Percentiles rank a stretch among this genome's conserved stretches.
These are phyloP conservation scores for Lamprotornis superbus DNA, from an alignment of 2,113 vertebrate genomes.

Conservation along the genomic window DNA sequence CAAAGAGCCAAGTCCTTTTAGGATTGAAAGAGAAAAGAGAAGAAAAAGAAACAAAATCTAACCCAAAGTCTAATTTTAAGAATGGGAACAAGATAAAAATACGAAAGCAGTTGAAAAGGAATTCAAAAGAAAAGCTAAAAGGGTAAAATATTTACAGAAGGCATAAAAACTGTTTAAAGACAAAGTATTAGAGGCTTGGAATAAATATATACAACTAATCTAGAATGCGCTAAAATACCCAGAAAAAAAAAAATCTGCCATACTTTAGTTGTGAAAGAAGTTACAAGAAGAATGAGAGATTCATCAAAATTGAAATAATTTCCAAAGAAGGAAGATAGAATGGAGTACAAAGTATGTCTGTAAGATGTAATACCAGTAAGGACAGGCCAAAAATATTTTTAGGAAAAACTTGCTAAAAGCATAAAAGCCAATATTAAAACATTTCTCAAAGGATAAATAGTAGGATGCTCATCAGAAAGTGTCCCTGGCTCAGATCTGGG, in stretches of 20 bases:
- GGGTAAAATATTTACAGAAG: constrained; percentile 56
- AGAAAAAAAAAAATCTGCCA: neutral
- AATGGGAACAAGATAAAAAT: constrained; percentile 48
- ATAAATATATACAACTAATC: constrained; percentile 51
- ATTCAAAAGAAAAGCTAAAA: constrained; percentile 52
- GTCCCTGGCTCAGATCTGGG: neutral
- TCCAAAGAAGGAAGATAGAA: constrained; percentile 66
- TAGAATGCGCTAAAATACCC: constrained; percentile 48
- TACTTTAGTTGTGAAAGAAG: constrained; percentile 33
- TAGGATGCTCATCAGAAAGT: neutral
- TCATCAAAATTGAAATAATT: constrained; percentile 55
- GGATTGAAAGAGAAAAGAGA: neutral
- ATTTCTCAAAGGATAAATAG: constrained; percentile 2
- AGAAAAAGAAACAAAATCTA: neutral
- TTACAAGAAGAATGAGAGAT: constrained; percentile 40
- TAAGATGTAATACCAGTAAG: constrained; percentile 23
- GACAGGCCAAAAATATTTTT: constrained; percentile 38
- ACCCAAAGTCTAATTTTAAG: constrained; percentile 27
- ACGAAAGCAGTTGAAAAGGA: constrained; percentile 40
- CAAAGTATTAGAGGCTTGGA: constrained; percentile 12
- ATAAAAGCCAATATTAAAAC: constrained; percentile 39
- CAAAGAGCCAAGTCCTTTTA: neutral
- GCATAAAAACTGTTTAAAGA: constrained; percentile 56
- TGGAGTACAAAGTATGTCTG: neutral
- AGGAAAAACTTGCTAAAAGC: constrained; percentile 47